Evolutionary conservation across 2,888 invertebrate species (phyloP).

Genomic region (Sphecodes monilicornis): DNA sequence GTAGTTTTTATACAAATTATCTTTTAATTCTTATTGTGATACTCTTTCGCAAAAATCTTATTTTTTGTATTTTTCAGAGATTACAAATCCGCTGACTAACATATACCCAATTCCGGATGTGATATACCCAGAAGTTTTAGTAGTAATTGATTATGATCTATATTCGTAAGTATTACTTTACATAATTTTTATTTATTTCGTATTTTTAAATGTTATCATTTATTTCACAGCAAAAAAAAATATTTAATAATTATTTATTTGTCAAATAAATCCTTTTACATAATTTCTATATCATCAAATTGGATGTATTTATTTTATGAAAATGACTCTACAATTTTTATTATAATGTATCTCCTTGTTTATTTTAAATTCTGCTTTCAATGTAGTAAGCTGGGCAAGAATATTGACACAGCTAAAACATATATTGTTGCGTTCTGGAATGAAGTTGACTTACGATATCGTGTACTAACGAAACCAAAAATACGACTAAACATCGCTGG

Average conservation of each 20-base stretch:
- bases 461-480: slow-evolving; percentile 72
- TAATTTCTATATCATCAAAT: too few species aligned
- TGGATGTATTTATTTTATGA: too few species aligned
- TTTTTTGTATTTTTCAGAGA: slow-evolving; percentile 42
- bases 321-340: neutral
- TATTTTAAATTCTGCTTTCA: neutral
- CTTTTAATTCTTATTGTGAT: neutral
- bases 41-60: neutral
- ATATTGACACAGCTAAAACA: slow-evolving; percentile 64
- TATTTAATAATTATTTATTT: too few species aligned
- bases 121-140: slow-evolving; percentile 77
- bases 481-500: slow-evolving; percentile 79
- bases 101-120: slow-evolving; percentile 54
- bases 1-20: neutral
- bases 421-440: slow-evolving; percentile 79
- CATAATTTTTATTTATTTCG: neutral
- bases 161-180: slow-evolving; percentile 60
- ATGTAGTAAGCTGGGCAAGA: slow-evolving; percentile 65
- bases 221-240: neutral
- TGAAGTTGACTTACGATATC: slow-evolving; percentile 79
- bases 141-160: slow-evolving; percentile 74
- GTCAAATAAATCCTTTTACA: too few species aligned
- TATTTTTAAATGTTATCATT: neutral
- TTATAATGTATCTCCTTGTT: neutral
- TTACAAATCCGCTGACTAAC: slow-evolving; percentile 33